Conservation (phyloP, 2,888 invertebrate genomes). For the Diogma glabrata region DNA sequence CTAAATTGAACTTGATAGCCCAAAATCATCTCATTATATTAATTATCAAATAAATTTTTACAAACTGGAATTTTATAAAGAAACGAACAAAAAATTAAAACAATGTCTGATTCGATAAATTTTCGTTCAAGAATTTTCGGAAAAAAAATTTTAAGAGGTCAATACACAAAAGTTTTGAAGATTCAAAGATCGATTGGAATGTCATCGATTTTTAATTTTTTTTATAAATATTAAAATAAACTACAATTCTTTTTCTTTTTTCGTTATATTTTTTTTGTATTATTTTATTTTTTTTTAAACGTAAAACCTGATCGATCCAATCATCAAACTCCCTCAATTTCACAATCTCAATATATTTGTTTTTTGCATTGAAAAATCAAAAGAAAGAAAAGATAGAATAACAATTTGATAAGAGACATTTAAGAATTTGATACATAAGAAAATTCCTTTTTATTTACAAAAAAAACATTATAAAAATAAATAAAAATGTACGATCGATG, state of each 20-base stretch:
- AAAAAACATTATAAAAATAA: conserved; percentile 1
- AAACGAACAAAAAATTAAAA: too few species aligned
- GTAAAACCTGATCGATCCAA: too few species aligned
- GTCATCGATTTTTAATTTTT: too few species aligned
- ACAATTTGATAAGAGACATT: conserved; percentile 9
- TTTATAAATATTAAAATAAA: conserved; percentile 7
- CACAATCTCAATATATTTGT: background rate
- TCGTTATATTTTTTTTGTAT: background rate
- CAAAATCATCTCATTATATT: too few species aligned
- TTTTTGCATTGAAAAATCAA: background rate
- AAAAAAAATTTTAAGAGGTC: too few species aligned
- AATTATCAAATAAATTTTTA: too few species aligned
- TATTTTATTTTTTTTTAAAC: conserved; percentile 2
- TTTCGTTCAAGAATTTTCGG: too few species aligned
- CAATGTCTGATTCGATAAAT: too few species aligned
- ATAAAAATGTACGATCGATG: background rate
- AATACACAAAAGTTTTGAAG: conserved; percentile 7
- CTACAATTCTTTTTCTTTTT: conserved; percentile 3
- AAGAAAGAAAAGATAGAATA: conserved; percentile 5
- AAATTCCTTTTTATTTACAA: too few species aligned
- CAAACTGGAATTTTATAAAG: too few species aligned
- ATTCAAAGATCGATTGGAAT: conserved; percentile 7
- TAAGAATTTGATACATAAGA: conserved; percentile 7
- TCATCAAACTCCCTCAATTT: conserved; percentile 8
- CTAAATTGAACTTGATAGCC: too few species aligned